Evolutionary conservation across 1,140 invertebrate genomes (phyloP).

Genomic region (Meloidogyne exigua): DNA sequence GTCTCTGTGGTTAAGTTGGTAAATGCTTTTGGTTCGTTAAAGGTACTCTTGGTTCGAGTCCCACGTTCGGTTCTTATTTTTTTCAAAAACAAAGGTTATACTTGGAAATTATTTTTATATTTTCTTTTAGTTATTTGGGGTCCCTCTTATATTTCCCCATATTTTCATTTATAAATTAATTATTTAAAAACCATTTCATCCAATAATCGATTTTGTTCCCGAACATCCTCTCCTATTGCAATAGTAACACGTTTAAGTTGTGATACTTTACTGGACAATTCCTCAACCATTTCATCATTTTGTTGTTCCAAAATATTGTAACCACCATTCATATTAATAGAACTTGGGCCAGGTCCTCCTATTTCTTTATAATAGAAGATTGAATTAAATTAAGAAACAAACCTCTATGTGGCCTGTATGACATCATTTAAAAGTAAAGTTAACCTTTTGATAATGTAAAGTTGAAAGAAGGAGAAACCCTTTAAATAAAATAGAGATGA

Average conservation of each 20-base stretch:
- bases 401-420: slow-evolving; percentile 47
- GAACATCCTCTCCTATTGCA: slow-evolving; percentile 60
- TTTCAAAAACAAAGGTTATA: too few species aligned
- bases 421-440: slow-evolving; percentile 9
- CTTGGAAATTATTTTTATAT: too few species aligned
- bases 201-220: slow-evolving; percentile 58
- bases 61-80: too few species aligned
- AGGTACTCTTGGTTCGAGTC: too few species aligned
- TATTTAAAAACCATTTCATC: slow-evolving; percentile 49
- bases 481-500: not conserved
- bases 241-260: slow-evolving; percentile 53
- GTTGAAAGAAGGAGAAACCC: not conserved
- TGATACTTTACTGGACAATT: slow-evolving; percentile 47
- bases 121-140: too few species aligned
- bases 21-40: too few species aligned
- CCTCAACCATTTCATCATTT: slow-evolving; percentile 55
- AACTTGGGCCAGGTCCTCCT: slow-evolving; percentile 9
- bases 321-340: slow-evolving; percentile 16
- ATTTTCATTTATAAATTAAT: too few species aligned
- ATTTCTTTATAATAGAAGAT: not conserved
- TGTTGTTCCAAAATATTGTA: slow-evolving; percentile 50
- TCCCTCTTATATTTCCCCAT: too few species aligned
- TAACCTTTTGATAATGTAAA: not conserved
- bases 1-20: too few species aligned
- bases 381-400: not conserved